Conservation (phyloP, 2,888 invertebrate species). For the Erynnis tages region DNA sequence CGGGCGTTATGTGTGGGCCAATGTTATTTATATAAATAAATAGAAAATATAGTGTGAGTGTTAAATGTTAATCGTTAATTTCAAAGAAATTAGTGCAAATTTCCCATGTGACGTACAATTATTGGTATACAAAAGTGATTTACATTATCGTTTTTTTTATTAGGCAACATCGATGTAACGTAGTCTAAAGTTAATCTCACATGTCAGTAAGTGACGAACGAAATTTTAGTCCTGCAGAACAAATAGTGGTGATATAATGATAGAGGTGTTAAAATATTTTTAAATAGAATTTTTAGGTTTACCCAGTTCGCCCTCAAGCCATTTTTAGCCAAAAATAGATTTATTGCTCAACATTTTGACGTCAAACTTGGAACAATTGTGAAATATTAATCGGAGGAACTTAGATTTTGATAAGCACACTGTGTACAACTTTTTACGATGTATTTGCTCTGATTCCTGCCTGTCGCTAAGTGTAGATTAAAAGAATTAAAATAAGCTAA, state of each 20-base stretch:
- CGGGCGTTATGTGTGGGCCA: constrained; percentile 39
- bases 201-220: constrained; percentile 6
- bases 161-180: constrained; percentile 6
- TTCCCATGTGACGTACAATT: constrained; percentile 14
- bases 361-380: constrained; percentile 38
- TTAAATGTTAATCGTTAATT: constrained; percentile 1
- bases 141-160: constrained; percentile 1
- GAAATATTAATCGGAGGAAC: constrained; percentile 19
- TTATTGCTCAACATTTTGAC: constrained; percentile 41
- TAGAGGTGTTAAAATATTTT: constrained; percentile 17
- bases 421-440: constrained; percentile 16
- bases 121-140: not conserved
- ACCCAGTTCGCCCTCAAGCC: constrained; percentile 37
- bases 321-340: constrained; percentile 49
- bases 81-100: constrained; percentile 7
- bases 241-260: constrained; percentile 18
- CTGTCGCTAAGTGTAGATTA: constrained; percentile 35
- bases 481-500: too few relatives aligned
- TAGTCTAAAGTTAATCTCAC: constrained; percentile 8
- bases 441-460: constrained; percentile 32
- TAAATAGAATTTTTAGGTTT: constrained; percentile 13
- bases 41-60: not conserved
- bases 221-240: constrained; percentile 20
- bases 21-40: constrained; percentile 38
- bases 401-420: constrained; percentile 21